A percentile compares a stretch with the other conserved stretches of the same genome.
phyloP scores from a whole-genome alignment of 2,888 invertebrate genomes.

The Bhutanitis thaidina region DNA sequence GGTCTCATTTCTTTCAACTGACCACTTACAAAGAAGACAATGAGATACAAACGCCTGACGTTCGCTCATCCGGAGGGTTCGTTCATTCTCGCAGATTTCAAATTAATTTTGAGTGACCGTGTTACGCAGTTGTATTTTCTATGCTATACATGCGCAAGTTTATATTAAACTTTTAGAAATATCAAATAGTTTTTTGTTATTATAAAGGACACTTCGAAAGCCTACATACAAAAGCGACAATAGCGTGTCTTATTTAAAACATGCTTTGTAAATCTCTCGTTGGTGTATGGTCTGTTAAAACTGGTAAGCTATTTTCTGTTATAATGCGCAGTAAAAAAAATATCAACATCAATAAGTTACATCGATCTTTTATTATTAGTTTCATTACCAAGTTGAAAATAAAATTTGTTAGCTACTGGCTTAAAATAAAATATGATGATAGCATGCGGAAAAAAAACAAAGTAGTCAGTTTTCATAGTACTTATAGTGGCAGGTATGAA shows the following conservation, averaged over 20 bases:
- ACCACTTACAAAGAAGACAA: slow-evolving; percentile 74
- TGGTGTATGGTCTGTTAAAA: no score
- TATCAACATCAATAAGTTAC: no score
- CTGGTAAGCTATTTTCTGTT: no score
- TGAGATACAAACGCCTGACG: slow-evolving; percentile 56
- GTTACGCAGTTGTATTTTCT: background rate
- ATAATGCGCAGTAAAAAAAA: no score
- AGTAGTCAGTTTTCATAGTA: slow-evolving; percentile 16
- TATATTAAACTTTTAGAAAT: no score
- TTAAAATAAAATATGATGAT: background rate
- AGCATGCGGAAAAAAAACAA: slow-evolving; percentile 11
- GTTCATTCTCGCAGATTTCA: slow-evolving; percentile 36
- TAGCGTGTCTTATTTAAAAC: no score
- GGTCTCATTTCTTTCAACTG: slow-evolving; percentile 70
- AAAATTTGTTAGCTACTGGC: background rate
- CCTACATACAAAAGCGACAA: no score
- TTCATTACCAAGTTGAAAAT: background rate
- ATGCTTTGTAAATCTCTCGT: no score
- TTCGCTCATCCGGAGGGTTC: slow-evolving; percentile 61
- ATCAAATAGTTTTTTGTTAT: no score
- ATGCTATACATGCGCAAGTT: no score
- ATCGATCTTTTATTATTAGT: background rate
- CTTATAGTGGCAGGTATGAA: slow-evolving; percentile 31
- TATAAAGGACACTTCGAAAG: no score
- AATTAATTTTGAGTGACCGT: slow-evolving; percentile 24